Base-by-base conservation (phyloP, 1,140 invertebrate species). In the Cataglyphis hispanica region DNA sequence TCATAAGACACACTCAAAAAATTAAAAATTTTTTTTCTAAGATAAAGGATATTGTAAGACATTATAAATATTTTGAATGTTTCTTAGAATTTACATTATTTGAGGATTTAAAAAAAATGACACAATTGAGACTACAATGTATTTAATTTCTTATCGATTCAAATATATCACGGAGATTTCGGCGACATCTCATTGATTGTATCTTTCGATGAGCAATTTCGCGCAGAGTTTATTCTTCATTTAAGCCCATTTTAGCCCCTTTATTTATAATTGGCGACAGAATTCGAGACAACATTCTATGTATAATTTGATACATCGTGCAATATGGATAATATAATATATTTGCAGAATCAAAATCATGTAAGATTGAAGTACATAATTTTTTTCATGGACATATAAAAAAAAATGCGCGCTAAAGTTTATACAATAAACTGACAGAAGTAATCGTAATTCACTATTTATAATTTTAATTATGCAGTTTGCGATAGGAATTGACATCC, bases 211-310 rank as follows among this genome's bases (percentile, higher is more conserved):
- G 78, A 83, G 53, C 78, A 83, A 83, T 60, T 81, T 43, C n/a
- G 19, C 19, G 19, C 25, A 60, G 37, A 70, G 7, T 50, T 78
- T 78, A 3, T 46, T 43, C 53, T 72, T 10, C 25, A 13, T 83
- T 72, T 37, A 58, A 81, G 76, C 78, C 53, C 78, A 72, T 83
- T 83, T 83, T 81, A 81, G 53, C 60, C 37, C 3, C 2, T 46
- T 46, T 19, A 34, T 61, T 11, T 72, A 11, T 70, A 70, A 80
- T 69, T 80, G 16, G 22, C 10, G 43, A 69, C 7, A 27, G 16
- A 78, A 77, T 66, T 5, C 34, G 7, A 13, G 13, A 16, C 37
- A 6, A 63, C 63, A 77, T 66, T 34, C n/a, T 78, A 53, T 16
- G 3, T 66, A 50, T 77, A 37, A 67, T 80, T 69, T 50, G 8